Evolutionary conservation across 1,140 invertebrate species (phyloP), one percentile per base, ranked within the genome.

Genomic region (Pectinophora gossypiella): DNA sequence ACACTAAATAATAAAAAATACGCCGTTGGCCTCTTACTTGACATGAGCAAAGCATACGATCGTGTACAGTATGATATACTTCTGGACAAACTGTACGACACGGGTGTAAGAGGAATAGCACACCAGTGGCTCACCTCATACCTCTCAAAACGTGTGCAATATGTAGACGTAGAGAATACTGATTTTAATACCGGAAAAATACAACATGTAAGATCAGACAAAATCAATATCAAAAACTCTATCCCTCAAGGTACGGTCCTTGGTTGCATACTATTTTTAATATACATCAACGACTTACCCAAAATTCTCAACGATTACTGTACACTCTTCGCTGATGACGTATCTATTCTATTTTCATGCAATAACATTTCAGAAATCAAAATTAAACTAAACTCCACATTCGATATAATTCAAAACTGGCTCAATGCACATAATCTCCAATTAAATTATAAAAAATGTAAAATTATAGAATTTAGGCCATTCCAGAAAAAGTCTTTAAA

Each of bases 1-100:
- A 48, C 19, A 21, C 16, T 48, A 35, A 19, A 48, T 19, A 35
- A 32, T 7, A 32, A 20, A 48, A 4, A 35, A 48, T 36, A 32
- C 10, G 46, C 16, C 16, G 19, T 36, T 2, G 46, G 23, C 15
- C 12, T 48, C 3, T 36, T 48, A 9, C 32, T 48, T 16, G 46
- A 48, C 27, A 48, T 48, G 46, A 48, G 46, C 27, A 48, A 48
- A 19, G 46, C 46, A 6, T 48, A 35, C 18, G 46, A 48, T 48
- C 20, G 32, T 13, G 48, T 49, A 13, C 6, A 19, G 20, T 40
- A 38, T 21, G n/a, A 49, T 20, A 38, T 38, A 0, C 19, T 49
- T 3, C 35, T 49, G 1, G 15, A 50, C 19, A 50, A 50, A 50
- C 18, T 40, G 10, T 40, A 42, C 16, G 27, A 22, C 38, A 20